Conservation (phyloP, 30 jellyfish, hydroid and myxozoan species). For the Clytia hemisphaerica region DNA sequence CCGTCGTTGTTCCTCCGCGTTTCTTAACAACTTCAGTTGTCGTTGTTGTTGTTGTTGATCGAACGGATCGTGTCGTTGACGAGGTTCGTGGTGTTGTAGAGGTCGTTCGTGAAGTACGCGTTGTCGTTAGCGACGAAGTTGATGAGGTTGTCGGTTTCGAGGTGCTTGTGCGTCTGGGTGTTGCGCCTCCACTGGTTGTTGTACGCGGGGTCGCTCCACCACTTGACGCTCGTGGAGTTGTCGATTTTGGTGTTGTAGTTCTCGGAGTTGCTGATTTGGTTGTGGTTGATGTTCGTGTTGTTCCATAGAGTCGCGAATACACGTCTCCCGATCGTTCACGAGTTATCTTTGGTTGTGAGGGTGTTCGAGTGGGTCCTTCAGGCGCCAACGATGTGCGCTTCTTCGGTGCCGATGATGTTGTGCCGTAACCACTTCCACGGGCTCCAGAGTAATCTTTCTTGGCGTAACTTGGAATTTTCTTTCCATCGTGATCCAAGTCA, state of each 20-base stretch:
- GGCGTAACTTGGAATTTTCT: constrained; percentile 40
- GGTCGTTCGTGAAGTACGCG: constrained; percentile 21
- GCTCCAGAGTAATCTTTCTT: constrained; percentile 45
- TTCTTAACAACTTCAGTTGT: too few species aligned
- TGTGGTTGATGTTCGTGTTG: constrained; percentile 22
- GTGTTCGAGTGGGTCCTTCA: constrained; percentile 44
- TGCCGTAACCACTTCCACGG: constrained; percentile 83
- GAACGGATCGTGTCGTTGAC: too few species aligned
- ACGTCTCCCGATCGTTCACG: constrained; percentile 96
- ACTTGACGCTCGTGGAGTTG: constrained; percentile 21
- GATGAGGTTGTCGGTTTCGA: constrained; percentile 3
- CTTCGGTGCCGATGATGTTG: constrained; percentile 38
- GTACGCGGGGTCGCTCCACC: constrained; percentile 12
- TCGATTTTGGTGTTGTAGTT: constrained; percentile 20
- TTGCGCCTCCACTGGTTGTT: constrained; percentile 13
- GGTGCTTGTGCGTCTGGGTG: constrained; percentile 22
- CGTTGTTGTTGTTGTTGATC: too few species aligned
- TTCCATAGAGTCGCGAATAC: constrained; percentile 69
- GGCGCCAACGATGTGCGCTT: constrained; percentile 38
- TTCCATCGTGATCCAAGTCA: constrained; percentile 74
- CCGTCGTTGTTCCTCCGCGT: background rate
- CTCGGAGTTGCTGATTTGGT: constrained; percentile 25
- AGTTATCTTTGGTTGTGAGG: constrained; percentile 51
- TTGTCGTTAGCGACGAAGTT: background rate
- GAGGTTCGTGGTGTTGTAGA: too few species aligned